Percentiles rank a stretch among this genome's conserved stretches.
Evolutionary conservation across 1,140 invertebrate species (phyloP).

Genomic region (Lepidotrigona ventralis): DNA sequence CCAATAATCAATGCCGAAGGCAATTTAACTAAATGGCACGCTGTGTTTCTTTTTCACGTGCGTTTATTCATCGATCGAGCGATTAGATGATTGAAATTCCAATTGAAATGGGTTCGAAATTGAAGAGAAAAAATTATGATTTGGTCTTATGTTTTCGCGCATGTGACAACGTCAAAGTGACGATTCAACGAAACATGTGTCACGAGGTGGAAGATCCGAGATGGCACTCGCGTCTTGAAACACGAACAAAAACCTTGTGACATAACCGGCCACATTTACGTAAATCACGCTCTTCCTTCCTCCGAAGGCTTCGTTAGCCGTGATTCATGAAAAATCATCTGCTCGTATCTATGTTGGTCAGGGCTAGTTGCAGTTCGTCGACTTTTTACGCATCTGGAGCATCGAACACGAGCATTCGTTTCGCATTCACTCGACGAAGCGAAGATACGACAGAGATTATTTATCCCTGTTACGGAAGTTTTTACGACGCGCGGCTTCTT

Average conservation of each 20-base stretch:
- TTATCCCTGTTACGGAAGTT: background rate
- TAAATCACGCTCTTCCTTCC: slow-evolving; percentile 10
- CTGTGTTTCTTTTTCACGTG: background rate
- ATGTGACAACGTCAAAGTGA: background rate
- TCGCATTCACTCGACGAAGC: background rate
- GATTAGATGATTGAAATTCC: background rate
- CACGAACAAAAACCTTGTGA: background rate
- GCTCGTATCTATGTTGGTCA: slow-evolving; percentile 29
- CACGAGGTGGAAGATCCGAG: background rate
- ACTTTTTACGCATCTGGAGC: background rate
- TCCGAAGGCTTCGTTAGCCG: background rate
- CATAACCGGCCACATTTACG: slow-evolving; percentile 4
- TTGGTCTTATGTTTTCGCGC: no score
- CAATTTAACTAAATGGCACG: background rate
- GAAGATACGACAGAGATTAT: background rate
- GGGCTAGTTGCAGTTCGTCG: slow-evolving; percentile 16
- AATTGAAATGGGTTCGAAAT: background rate
- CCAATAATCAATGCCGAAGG: slow-evolving; percentile 19
- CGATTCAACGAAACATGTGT: background rate
- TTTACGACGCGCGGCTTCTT: slow-evolving; percentile 19
- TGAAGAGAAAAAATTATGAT: background rate
- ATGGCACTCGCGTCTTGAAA: background rate
- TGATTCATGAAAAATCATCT: slow-evolving; percentile 17
- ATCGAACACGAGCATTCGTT: background rate
- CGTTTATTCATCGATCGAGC: background rate